Base-by-base conservation (phyloP, 2,888 invertebrate species). In the Tenthredo scrophulariae region DNA sequence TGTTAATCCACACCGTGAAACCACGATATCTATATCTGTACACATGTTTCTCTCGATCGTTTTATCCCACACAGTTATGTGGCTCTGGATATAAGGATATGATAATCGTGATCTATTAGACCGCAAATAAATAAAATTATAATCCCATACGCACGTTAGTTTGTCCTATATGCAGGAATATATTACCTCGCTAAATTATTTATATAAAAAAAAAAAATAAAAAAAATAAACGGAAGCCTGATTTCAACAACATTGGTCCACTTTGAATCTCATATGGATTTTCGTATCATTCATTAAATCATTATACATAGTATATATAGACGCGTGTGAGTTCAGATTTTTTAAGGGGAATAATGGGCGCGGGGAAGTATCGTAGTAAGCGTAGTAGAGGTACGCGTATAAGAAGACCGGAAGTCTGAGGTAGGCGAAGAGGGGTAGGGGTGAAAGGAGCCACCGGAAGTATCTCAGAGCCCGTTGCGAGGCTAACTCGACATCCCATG, bases 401-500 rank as follows among this genome's bases (percentile, higher is more conserved):
- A 89, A 88, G 88, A 88, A 87, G 88, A 87, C 87, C 90, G 90
- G 91, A 91, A 91, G 91, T 87, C 84, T 84, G 86, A 88, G 90
- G 91, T 90, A 90, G 90, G 88, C 89, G 85, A 90, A 90, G 90
- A 90, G 90, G 88, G 85, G 75, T 6, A 10, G 62, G 13, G 86
- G 88, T 88, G 89, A 90, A 85, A 77, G 84, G 87, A 88, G 87
- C 88, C 87, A 89, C 91, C 91, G 91, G 91, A 92, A 92, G 90
- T 89, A 89, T 87, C 87, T 88, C 87, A 89, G 89, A 89, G 89
- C 88, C 88, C 89, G 89, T 88, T 88, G 88, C 89, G 88, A 88
- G 88, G 85, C 87, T 86, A 65, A 37, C 67, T 22, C 67, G 43
- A 70, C 62, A 70, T 40, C 18, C 18, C 29, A 46, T 46, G 15